Evolutionary conservation across 2,888 invertebrate species (phyloP).

Genomic region (Acrocera orbiculus): DNA sequence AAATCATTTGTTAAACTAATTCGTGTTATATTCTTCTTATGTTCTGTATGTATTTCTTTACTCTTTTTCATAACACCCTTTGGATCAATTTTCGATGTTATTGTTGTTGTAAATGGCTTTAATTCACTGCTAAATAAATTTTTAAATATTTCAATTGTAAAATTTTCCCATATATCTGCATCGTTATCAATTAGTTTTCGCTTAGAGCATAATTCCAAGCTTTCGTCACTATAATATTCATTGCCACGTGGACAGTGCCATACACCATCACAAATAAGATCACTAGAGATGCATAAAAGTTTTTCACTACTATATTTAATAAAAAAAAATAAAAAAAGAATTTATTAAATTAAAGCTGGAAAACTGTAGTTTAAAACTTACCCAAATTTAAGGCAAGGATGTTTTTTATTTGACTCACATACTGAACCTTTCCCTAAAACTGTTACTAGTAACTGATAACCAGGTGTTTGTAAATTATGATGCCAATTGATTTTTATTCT

Average conservation of each 20-base stretch:
- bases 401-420: constrained; percentile 22
- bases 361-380: constrained; percentile 12
- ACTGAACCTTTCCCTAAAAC: constrained; percentile 28
- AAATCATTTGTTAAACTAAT: constrained; percentile 34
- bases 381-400: constrained; percentile 29
- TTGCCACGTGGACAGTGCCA: constrained; percentile 48
- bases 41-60: background rate
- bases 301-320: constrained; percentile 20
- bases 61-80: background rate
- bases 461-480: constrained; percentile 21
- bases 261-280: constrained; percentile 47
- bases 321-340: constrained; percentile 1
- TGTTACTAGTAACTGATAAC: constrained; percentile 27
- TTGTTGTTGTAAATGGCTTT: constrained; percentile 17
- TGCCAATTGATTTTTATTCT: constrained; percentile 39
- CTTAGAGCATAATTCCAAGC: constrained; percentile 26
- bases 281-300: constrained; percentile 43
- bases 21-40: constrained; percentile 2
- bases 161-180: constrained; percentile 25
- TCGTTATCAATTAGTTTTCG: constrained; percentile 19
- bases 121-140: constrained; percentile 26
- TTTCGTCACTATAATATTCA: constrained; percentile 36
- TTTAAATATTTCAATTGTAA: constrained; percentile 27
- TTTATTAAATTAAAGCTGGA: too few relatives aligned
- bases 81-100: constrained; percentile 13